Evolutionary conservation across 2,888 invertebrate species (phyloP).

Genomic region (Danaus chrysippus): DNA sequence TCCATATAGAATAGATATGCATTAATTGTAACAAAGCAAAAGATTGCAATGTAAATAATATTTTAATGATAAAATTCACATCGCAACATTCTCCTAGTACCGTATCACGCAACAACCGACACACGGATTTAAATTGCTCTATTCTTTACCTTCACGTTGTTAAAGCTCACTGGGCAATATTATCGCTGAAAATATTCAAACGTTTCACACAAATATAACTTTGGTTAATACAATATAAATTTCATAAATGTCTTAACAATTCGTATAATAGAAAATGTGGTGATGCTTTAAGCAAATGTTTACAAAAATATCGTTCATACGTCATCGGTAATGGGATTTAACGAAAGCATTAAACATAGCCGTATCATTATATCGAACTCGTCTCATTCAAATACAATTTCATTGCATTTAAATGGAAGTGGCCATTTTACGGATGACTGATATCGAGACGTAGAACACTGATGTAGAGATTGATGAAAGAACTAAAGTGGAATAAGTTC

Average conservation of each 20-base stretch:
- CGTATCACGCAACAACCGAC: constrained; percentile 12
- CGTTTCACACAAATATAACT: constrained; percentile 12
- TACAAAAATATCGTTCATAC: constrained; percentile 16
- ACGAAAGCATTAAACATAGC: neutral
- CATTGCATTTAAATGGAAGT: neutral
- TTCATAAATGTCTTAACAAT: constrained; percentile 11
- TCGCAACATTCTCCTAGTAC: neutral
- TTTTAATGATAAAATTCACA: neutral
- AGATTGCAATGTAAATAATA: too few species aligned
- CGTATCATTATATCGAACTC: constrained; percentile 7
- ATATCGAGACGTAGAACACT: too few species aligned
- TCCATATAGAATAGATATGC: too few species aligned
- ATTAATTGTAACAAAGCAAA: too few species aligned
- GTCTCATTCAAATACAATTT: neutral
- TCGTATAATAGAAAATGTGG: constrained; percentile 13
- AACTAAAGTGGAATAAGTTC: too few species aligned
- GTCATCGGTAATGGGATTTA: constrained; percentile 15
- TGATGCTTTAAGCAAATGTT: constrained; percentile 14
- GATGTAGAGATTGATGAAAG: too few species aligned
- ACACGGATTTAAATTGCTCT: constrained; percentile 19
- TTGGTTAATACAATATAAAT: constrained; percentile 17
- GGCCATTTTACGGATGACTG: neutral
- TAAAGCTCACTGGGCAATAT: constrained; percentile 20
- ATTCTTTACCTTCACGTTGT: constrained; percentile 23
- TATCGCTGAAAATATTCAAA: constrained; percentile 12